Base-by-base conservation (phyloP, 2,797 vertebrate genomes). In the Macropus fuliginosus region DNA sequence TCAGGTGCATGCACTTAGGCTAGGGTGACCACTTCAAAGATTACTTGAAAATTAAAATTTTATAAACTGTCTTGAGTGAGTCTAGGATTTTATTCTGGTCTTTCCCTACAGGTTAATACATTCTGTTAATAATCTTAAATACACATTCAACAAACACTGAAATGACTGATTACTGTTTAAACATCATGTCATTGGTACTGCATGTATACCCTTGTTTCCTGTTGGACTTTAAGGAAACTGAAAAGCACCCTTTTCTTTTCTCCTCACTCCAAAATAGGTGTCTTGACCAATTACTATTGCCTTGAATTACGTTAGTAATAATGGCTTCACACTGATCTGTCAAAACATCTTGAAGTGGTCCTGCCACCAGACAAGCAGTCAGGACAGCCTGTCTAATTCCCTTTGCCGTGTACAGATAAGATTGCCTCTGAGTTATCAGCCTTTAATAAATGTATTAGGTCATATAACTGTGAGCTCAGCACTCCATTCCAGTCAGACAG, bases 1-100 rank as follows among this genome's bases (percentile, higher is more conserved):
- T 96, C 66, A 96, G 56, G 57, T 96, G 94, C 46, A 92, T 66
- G 28, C 93, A 90, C 54, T 97, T 96, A 95, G 62, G 92, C 59
- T 27, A 94, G 4, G 95, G 94, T 54, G 92, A 74, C 87, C n/a
- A 56, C 2, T 94, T 95, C 9, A 92, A 95, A 97, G 93, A n/a
- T 94, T 91, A 81, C 92, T 92, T 54, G 56, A 92, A 96, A 94
- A 91, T 55, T 40, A 92, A 90, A 94, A 92, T n/a, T 91, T 93
- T 29, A 8, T 5, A 90, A 96, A 13, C 91, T 18, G 66, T 87
- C 34, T 29, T 9, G 31, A 93, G 50, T 62, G 94, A 96, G 6
- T 66, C 10, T 46, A n/a, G 5, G 90, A 29, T 95, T 95, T 28
- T 92, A 92, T 95, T 21, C 6, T 96, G n/a, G 40, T 94, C 97